A percentile compares a stretch with the other conserved stretches of the same genome.
Conservation (phyloP, 2,113 vertebrate genomes). For the Platysteira castanea region DNA sequence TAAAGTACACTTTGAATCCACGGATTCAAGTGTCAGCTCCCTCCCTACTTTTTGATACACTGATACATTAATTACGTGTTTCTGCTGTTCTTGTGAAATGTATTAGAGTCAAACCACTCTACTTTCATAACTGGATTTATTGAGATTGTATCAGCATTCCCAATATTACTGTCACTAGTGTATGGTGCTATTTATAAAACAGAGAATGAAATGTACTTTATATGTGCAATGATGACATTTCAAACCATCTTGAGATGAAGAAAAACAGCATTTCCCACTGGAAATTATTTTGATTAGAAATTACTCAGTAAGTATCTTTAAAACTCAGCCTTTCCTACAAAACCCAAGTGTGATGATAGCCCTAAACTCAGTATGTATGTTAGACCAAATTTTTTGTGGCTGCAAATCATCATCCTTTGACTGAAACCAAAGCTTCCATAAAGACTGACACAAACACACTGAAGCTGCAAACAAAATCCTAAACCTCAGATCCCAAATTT, state of each 20-base stretch:
- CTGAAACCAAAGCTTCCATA: background rate
- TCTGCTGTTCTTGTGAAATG: background rate
- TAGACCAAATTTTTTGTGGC: background rate
- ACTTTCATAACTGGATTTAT: background rate
- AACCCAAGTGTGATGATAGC: background rate
- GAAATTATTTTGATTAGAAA: background rate
- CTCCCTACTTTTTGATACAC: background rate
- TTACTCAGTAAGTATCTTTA: background rate
- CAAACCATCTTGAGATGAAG: background rate
- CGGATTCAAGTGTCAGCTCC: background rate
- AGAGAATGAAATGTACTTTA: background rate
- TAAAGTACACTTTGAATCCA: background rate
- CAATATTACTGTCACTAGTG: background rate
- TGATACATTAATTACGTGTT: background rate
- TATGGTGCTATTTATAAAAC: background rate
- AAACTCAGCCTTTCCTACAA: background rate
- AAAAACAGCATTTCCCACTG: background rate
- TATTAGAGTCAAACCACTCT: background rate
- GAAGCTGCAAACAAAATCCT: background rate
- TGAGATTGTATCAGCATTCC: background rate
- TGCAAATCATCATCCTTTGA: background rate
- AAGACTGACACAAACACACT: background rate
- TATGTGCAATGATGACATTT: background rate
- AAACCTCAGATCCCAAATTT: background rate
- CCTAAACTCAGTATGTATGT: background rate